Evolutionary conservation across 2,113 vertebrate species (phyloP).

Genomic region (Nyctibius bracteatus): DNA sequence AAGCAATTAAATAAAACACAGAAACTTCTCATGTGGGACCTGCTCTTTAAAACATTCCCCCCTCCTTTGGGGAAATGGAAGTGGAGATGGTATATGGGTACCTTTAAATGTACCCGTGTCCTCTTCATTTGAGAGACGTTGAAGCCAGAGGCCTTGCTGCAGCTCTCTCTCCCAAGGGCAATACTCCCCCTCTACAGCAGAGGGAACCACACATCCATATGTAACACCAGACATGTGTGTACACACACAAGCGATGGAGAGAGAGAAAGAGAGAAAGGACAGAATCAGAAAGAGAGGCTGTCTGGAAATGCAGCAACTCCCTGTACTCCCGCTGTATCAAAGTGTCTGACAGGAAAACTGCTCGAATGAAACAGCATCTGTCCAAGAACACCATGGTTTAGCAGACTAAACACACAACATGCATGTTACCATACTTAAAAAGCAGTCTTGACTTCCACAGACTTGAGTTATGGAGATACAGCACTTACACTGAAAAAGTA

Average conservation of each 20-base stretch:
- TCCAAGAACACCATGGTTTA: not conserved
- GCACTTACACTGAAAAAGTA: not conserved
- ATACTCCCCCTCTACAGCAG: slow-evolving; percentile 93
- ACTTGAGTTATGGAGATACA: not conserved
- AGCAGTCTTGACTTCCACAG: not conserved
- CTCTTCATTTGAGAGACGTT: slow-evolving; percentile 86
- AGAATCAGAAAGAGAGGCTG: slow-evolving; percentile 48
- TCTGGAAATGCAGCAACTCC: not conserved
- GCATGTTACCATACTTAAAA: not conserved
- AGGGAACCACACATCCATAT: slow-evolving; percentile 77
- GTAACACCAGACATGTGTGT: slow-evolving; percentile 39
- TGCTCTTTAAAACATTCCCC: slow-evolving; percentile 54
- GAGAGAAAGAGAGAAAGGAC: slow-evolving; percentile 49
- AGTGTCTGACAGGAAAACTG: not conserved
- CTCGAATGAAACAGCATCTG: not conserved
- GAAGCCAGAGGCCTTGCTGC: slow-evolving; percentile 88
- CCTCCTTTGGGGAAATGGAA: not conserved
- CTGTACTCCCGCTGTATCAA: not conserved
- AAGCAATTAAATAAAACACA: not conserved
- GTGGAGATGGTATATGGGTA: slow-evolving; percentile 63
- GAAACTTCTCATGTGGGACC: slow-evolving; percentile 49
- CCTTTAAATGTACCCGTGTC: slow-evolving; percentile 90
- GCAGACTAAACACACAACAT: not conserved
- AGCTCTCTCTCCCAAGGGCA: slow-evolving; percentile 91
- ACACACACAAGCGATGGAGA: slow-evolving; percentile 35